Conservation (phyloP, 2,888 invertebrate genomes). For the Protonemura montana region DNA sequence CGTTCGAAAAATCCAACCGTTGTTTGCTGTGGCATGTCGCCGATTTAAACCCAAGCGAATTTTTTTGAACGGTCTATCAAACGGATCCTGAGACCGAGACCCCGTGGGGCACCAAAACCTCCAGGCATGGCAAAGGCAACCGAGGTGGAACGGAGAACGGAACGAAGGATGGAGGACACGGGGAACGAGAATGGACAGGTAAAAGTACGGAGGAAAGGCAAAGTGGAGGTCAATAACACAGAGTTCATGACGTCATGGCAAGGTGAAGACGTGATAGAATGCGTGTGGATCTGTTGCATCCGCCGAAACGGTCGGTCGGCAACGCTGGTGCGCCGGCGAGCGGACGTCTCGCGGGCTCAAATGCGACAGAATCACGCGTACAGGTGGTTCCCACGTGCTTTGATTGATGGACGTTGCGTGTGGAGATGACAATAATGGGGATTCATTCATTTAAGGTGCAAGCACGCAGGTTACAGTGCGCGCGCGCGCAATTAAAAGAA, state of each 20-base stretch:
- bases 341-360: background rate
- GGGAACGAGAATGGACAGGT: background rate
- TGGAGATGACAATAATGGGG: background rate
- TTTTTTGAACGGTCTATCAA: no score
- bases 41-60: no score
- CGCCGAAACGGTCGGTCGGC: constrained; percentile 24
- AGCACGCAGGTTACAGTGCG: no score
- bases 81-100: no score
- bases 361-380: background rate
- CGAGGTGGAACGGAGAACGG: background rate
- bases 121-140: background rate
- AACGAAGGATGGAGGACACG: background rate
- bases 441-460: background rate
- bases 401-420: background rate
- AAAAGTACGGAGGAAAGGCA: constrained; percentile 7
- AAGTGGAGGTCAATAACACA: constrained; percentile 44
- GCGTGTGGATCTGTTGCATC: constrained; percentile 26
- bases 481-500: no score
- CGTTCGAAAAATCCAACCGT: no score
- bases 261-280: constrained; percentile 44
- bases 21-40: no score
- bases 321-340: background rate
- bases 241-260: constrained; percentile 36
- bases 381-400: constrained; percentile 23
- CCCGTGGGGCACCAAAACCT: no score